Evolutionary conservation across 2,888 invertebrate genomes (phyloP), one percentile per base, ranked within the genome.

Genomic region (Nemurella pictetii): DNA sequence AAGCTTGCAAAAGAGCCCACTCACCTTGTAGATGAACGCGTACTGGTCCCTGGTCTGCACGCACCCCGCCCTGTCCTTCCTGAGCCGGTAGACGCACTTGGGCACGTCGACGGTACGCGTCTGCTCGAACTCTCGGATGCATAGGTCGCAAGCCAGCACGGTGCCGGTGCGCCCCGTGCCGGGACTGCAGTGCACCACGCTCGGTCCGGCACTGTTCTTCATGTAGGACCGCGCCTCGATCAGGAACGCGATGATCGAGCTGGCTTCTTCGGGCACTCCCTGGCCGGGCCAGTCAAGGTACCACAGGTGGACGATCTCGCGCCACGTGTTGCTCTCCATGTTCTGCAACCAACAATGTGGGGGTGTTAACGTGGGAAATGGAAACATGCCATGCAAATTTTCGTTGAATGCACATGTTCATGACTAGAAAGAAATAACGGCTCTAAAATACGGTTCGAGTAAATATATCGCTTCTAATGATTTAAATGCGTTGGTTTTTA

Each of bases 1-100:
- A n/a, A n/a, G n/a, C n/a, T n/a, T n/a, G n/a, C n/a, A n/a, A n/a
- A n/a, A n/a, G 35, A 35, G 4, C n/a, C 4, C 75, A 2, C 75
- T 85, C 89, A 96, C 98, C 94, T 96, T 96, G 90, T 98, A 98
- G 87, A 98, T 95, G 91, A 97, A 97, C 89, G 94, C 94, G 91
- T 98, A 98, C 91, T 98, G 98, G 89, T 98, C 97, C 89, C 95
- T 94, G 86, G 97, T 98, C 90, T 97, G 95, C 29, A 98, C 96
- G 86, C 97, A 94, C 88, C 97, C 97, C 80, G 97, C 97, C 20
- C 98, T 92, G 89, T 98, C 97, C 88, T 96, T 93, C 87, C 98
- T 93, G 89, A 98, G 93, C 87, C 93, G 93, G 88, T 96, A 95
- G 86, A 98, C 97, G 88, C 95, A 95, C 89, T 95, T 94, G 86